Evolutionary conservation across 92 coral and sea anemone genomes (phyloP), one percentile per base, ranked within the genome.

Genomic region (Umimayanthus chanpuru): DNA sequence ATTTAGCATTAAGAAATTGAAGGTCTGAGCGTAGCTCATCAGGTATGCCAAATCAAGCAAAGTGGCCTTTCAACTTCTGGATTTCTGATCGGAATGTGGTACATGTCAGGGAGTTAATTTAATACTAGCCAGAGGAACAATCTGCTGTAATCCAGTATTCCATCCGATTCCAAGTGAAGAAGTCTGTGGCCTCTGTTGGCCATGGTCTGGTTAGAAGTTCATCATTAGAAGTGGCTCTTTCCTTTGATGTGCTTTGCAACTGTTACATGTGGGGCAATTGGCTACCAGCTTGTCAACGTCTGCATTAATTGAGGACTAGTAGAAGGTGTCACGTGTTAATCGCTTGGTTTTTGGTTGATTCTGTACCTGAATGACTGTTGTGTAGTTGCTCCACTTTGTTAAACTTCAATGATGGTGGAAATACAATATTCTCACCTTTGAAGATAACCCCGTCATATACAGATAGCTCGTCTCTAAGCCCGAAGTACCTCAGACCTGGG

Each of bases 131-230:
- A 6, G 88, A 83, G 64, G 50, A 89, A 25, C 76, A 85, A 77
- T 89, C 88, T 18, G 77, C 76, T 72, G 79, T 75, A 25, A 89
- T 36, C 56, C 0, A 23, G 61, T 50, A 72, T 73, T 81, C 43
- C 61, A 56, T 50, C 65, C 77, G 81, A 39, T 67, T 84, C 92
- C 92, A 77, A 56, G 70, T 53, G 61, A 83, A 83, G 28, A 89
- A 65, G 70, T 89, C 78, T 1, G 30, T 41, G 16, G 77, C 83
- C 23, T 76, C 88, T 28, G 76, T 20, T 9, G 75, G 58, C 91
- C 88, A 75, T 75, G 91, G 91, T 88, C 88, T 82, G 76, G 61
- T 76, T 28, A 88, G 88, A 40, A 89, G 50, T 71, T 88, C 87
- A 81, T 88, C 70, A 81, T 39, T 81, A 80, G 32, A 16, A 88